Percentiles rank a stretch among this genome's conserved stretches.
Conservation (phyloP, 1,140 invertebrate species). For the Bacillus rossius region DNA sequence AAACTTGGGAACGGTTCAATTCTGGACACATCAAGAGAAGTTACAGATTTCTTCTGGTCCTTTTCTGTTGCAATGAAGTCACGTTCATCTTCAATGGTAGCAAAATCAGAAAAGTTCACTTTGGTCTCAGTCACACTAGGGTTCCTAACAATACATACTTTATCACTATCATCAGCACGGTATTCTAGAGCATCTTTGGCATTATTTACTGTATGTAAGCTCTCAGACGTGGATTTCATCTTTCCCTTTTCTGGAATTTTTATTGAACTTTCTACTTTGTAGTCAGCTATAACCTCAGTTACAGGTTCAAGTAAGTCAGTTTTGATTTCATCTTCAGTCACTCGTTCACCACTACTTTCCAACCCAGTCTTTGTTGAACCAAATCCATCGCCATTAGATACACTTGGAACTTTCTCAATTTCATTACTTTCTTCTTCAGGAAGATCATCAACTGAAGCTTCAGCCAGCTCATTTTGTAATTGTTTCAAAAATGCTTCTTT, state of each 20-base stretch:
- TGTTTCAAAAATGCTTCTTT: neutral
- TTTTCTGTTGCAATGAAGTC: conserved; percentile 29
- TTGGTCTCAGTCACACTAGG: neutral
- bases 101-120: neutral
- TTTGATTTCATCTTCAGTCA: too few relatives aligned
- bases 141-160: conserved; percentile 5
- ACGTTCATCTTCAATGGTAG: conserved; percentile 3
- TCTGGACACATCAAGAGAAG: conserved; percentile 15
- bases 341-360: too few relatives aligned
- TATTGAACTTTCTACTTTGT: too few relatives aligned
- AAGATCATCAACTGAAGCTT: too few relatives aligned
- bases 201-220: too few relatives aligned
- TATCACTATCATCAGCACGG: conserved; percentile 14
- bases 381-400: too few relatives aligned
- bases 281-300: too few relatives aligned
- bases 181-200: conserved; percentile 3
- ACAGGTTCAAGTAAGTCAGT: too few relatives aligned
- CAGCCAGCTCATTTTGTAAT: too few relatives aligned
- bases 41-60: conserved; percentile 24
- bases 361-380: too few relatives aligned
- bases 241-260: neutral
- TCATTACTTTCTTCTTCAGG: too few relatives aligned
- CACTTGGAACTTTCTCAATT: too few relatives aligned
- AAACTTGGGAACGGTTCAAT: conserved; percentile 19
- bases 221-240: neutral